These are phyloP conservation scores for Paratilapia polleni DNA, from an alignment of 2,113 vertebrate genomes.

Conservation along the genomic window DNA sequence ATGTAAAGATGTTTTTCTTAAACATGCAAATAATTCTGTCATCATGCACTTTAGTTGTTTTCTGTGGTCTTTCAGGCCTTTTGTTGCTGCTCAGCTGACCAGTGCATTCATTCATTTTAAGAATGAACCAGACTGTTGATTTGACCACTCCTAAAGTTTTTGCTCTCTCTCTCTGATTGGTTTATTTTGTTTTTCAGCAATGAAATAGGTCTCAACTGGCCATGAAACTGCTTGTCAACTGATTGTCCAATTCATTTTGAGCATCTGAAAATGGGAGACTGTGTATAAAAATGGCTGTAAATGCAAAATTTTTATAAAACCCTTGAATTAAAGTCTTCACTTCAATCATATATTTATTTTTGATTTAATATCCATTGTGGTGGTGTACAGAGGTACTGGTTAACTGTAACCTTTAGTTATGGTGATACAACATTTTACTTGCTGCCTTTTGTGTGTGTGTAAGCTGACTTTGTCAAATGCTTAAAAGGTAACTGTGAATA, in stretches of 20 bases:
- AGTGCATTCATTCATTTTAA: too few species aligned
- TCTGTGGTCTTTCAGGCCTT: neutral
- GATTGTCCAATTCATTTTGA: too few species aligned
- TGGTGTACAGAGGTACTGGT: neutral
- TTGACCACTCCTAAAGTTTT: too few species aligned
- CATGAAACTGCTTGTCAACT: neutral
- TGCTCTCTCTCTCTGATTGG: too few species aligned
- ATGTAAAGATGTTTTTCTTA: neutral
- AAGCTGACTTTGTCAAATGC: neutral
- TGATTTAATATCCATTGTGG: too few species aligned
- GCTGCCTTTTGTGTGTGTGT: neutral
- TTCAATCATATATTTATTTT: too few species aligned
- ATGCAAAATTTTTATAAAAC: too few species aligned
- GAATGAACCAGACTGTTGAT: too few species aligned
- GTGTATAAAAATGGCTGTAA: too few species aligned
- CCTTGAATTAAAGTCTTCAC: too few species aligned
- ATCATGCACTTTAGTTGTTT: neutral
- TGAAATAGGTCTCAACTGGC: neutral
- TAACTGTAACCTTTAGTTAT: conserved; percentile 33
- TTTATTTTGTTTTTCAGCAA: too few species aligned
- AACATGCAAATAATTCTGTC: neutral
- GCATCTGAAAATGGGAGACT: too few species aligned
- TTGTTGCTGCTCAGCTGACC: neutral
- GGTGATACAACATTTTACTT: conserved; percentile 1
- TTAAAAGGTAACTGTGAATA: neutral